These are phyloP conservation scores for Benitochromis conjunctus DNA, from an alignment of 2,113 vertebrate species.

Conservation along the genomic window DNA sequence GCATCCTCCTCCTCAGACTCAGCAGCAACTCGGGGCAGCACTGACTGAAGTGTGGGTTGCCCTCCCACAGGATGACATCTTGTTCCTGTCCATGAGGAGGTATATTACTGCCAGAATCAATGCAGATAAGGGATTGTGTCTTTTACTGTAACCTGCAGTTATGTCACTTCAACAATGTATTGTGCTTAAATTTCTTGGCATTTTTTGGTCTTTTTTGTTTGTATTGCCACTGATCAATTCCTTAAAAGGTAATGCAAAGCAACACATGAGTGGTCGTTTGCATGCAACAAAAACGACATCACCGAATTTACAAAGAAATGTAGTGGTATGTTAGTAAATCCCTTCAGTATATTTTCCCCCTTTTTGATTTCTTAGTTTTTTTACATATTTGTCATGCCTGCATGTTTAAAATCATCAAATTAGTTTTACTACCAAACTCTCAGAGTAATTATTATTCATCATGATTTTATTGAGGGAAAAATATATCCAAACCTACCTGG, in stretches of 20 bases:
- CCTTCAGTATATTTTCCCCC: too few relatives aligned
- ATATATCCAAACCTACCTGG: too few relatives aligned
- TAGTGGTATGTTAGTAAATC: not conserved
- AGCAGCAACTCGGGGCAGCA: too few relatives aligned
- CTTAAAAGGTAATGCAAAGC: not conserved
- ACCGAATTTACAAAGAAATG: not conserved
- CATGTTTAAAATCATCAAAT: too few relatives aligned
- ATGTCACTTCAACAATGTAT: not conserved
- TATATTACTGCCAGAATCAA: not conserved
- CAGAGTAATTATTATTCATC: too few relatives aligned
- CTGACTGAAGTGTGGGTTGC: too few relatives aligned
- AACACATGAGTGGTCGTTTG: not conserved
- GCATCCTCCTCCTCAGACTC: not conserved
- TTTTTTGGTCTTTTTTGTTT: not conserved
- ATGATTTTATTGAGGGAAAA: too few relatives aligned
- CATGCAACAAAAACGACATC: not conserved
- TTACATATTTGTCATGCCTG: too few relatives aligned
- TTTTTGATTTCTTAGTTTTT: too few relatives aligned
- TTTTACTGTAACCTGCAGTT: not conserved
- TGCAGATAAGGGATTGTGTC: not conserved
- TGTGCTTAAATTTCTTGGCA: not conserved
- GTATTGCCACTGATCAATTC: not conserved
- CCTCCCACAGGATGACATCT: not conserved
- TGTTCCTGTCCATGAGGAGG: not conserved
- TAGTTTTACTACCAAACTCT: too few relatives aligned